Evolutionary conservation across 2,888 invertebrate species (phyloP).

Genomic region (Habroteleia sp.): DNA sequence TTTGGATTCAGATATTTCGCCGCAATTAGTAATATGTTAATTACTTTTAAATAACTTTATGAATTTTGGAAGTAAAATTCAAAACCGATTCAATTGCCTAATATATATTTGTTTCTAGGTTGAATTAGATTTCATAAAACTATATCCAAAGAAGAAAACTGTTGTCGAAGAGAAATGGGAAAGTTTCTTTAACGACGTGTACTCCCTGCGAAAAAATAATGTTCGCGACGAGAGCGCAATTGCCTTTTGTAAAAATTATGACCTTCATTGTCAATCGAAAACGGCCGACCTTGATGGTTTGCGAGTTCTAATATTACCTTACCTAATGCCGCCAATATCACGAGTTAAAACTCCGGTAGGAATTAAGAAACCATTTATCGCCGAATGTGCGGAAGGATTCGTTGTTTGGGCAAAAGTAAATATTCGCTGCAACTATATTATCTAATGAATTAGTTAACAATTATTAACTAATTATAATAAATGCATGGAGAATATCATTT

Average conservation of each 20-base stretch:
- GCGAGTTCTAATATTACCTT: slow-evolving; percentile 48
- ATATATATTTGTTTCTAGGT: slow-evolving; percentile 35
- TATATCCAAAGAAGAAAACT: slow-evolving; percentile 37
- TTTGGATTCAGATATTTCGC: slow-evolving; percentile 51
- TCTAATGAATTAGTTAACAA: too few species aligned
- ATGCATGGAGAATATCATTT: too few species aligned
- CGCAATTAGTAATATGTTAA: slow-evolving; percentile 40
- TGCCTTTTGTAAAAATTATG: slow-evolving; percentile 50
- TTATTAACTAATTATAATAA: too few species aligned
- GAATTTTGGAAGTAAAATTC: too few species aligned
- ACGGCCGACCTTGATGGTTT: slow-evolving; percentile 38
- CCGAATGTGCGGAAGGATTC: slow-evolving; percentile 59
- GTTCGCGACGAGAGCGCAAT: slow-evolving; percentile 52
- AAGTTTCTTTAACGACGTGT: slow-evolving; percentile 48
- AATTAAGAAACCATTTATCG: slow-evolving; percentile 54
- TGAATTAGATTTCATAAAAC: slow-evolving; percentile 45
- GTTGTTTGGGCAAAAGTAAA: slow-evolving; percentile 55
- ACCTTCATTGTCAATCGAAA: slow-evolving; percentile 20
- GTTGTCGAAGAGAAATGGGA: slow-evolving; percentile 51
- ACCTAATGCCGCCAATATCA: slow-evolving; percentile 56
- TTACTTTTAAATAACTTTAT: neutral
- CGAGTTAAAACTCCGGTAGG: slow-evolving; percentile 56
- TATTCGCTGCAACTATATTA: too few species aligned
- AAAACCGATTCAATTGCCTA: too few species aligned
- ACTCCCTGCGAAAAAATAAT: slow-evolving; percentile 41